Evolutionary conservation across 2,113 vertebrate genomes (phyloP).

Genomic region (Stegastes partitus): DNA sequence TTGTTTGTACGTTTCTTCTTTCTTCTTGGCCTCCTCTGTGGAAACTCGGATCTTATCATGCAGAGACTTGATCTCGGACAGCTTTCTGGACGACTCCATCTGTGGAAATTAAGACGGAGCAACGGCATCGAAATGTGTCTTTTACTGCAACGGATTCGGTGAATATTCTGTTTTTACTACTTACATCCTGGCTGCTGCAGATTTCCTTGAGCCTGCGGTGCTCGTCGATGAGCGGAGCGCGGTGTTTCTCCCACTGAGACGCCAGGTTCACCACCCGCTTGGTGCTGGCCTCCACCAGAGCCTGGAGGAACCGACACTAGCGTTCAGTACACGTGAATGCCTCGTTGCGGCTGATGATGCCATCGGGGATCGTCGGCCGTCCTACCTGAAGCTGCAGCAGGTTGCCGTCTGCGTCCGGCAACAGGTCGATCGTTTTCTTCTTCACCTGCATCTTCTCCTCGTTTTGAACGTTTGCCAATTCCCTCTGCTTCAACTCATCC

Average conservation of each 20-base stretch:
- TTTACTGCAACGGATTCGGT: not conserved
- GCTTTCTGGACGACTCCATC: conserved; percentile 89
- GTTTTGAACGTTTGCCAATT: conserved; percentile 79
- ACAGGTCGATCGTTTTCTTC: conserved; percentile 86
- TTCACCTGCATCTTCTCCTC: conserved; percentile 85
- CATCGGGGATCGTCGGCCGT: not conserved
- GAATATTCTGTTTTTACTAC: not conserved
- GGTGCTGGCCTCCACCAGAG: conserved; percentile 89
- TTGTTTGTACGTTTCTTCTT: conserved; percentile 90
- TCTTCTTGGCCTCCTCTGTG: conserved; percentile 90
- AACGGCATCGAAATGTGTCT: not conserved
- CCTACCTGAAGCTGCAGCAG: conserved; percentile 89
- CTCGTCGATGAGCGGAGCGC: conserved; percentile 89
- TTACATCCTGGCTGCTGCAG: conserved; percentile 88
- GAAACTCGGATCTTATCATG: conserved; percentile 89
- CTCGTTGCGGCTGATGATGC: too few species aligned
- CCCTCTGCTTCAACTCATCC: conserved; percentile 83
- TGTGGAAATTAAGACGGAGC: conserved; percentile 52
- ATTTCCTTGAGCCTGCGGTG: conserved; percentile 89
- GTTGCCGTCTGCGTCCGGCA: conserved; percentile 89
- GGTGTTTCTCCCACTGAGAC: conserved; percentile 93
- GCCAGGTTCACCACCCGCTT: conserved; percentile 88
- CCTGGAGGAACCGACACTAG: conserved; percentile 66
- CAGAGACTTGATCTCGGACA: conserved; percentile 89
- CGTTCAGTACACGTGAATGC: too few species aligned